Conservation (phyloP, 2,797 vertebrate genomes). For the Potorous gilbertii region DNA sequence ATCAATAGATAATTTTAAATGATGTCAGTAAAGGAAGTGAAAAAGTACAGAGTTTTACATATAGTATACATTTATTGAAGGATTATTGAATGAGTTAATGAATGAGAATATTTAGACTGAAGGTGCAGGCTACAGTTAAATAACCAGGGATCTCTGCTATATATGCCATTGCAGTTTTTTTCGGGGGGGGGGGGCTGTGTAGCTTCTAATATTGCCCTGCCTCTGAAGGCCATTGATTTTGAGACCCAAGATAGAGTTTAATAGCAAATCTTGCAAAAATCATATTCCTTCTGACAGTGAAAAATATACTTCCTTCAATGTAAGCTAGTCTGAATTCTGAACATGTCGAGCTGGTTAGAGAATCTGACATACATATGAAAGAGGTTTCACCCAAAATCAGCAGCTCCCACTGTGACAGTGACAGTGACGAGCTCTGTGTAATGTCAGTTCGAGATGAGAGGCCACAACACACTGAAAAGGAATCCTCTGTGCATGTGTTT, state of each 20-base stretch:
- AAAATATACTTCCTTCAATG: conserved; percentile 19
- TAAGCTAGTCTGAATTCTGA: conserved; percentile 50
- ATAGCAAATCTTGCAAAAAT: conserved; percentile 50
- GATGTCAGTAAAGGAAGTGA: neutral
- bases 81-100: neutral
- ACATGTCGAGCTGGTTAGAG: neutral
- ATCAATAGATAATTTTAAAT: neutral
- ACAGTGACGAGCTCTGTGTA: conserved; percentile 57
- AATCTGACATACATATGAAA: conserved; percentile 57
- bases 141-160: neutral
- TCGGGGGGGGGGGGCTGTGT: neutral
- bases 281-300: conserved; percentile 9
- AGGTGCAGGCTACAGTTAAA: neutral
- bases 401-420: conserved; percentile 54
- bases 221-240: neutral
- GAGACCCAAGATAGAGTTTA: neutral
- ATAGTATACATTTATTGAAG: neutral
- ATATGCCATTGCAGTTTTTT: neutral
- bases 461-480: conserved; percentile 49
- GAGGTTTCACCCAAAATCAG: conserved; percentile 47
- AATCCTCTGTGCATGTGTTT: conserved; percentile 38
- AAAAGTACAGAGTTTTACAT: neutral
- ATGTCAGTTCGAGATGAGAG: conserved; percentile 62
- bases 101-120: neutral
- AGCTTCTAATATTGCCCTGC: conserved; percentile 35